These are phyloP conservation scores for Idaea aversata DNA, from an alignment of 2,888 invertebrate species.

Conservation along the genomic window DNA sequence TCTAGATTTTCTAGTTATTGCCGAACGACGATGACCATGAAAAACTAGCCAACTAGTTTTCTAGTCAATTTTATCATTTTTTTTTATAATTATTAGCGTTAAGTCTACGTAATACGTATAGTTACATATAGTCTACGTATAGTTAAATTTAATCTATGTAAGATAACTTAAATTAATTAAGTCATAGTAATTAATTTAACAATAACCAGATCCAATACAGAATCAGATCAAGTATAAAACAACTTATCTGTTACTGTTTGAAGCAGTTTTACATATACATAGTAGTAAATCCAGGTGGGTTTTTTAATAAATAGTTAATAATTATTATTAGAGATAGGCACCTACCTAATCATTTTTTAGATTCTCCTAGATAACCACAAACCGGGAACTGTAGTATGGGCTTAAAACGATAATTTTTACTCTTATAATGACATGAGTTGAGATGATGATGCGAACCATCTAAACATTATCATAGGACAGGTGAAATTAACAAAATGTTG, in stretches of 20 bases:
- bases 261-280: neutral
- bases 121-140: neutral
- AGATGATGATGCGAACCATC: slow-evolving; percentile 24
- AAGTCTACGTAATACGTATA: too few relatives aligned
- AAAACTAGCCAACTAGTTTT: neutral
- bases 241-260: neutral
- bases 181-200: neutral
- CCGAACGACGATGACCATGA: neutral
- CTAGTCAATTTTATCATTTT: neutral
- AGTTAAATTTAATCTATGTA: neutral
- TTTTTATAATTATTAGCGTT: neutral
- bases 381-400: neutral
- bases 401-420: neutral
- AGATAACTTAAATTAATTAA: neutral
- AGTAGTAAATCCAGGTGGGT: neutral
- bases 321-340: neutral
- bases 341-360: neutral
- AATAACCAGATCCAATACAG: neutral
- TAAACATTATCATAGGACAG: slow-evolving; percentile 45
- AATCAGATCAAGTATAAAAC: neutral
- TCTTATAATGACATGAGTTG: slow-evolving; percentile 26
- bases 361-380: slow-evolving; percentile 5
- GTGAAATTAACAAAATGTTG: slow-evolving; percentile 49
- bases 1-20: neutral
- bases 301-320: neutral